Evolutionary conservation across 2,888 invertebrate genomes (phyloP), one percentile per base, ranked within the genome.

Genomic region (Quadroppia sp.): DNA sequence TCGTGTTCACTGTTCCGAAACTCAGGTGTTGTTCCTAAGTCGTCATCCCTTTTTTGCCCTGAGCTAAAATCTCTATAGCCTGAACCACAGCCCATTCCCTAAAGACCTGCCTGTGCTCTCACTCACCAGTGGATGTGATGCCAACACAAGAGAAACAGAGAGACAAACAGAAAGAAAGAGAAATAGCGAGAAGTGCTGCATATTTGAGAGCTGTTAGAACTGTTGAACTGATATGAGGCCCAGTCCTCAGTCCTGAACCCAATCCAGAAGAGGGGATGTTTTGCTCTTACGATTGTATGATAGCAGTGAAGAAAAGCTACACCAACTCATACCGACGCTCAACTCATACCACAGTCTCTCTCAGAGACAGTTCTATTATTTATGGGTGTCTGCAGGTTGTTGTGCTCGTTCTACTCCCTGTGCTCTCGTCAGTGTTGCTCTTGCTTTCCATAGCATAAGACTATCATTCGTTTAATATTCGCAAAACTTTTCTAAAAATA

Each of bases 381-480:
- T 67, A 67, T 67, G 67, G 67, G 67, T 67, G 67, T 67, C 67
- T 67, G 40, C 67, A 67, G 67, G 67, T 67, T 67, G 67, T 67
- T 67, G 40, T 61, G 59, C 59, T n/a, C 32, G 59, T 61, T 61
- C n/a, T 61, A 28, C 30, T 25, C 56, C 25, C 30, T 61, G 59
- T 61, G 59, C 59, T 61, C 56, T 9, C 20, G 1, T 11, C 30
- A 15, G 9, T 61, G 53, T 61, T 59, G 61, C 61, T 61, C 61
- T 59, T 30, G 20, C 61, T 61, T n/a, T 61, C 61, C 17, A 28
- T 59, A 30, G 4, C 61, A 30, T 32, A 11, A 53, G 25, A 53
- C n/a, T 53, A 53, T 53, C 53, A 53, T 53, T 25, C 17, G 45
- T 15, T 45, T 6, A 2, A 53, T 25, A 61, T 61, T 61, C 59